Evolutionary conservation across 2,888 invertebrate species (phyloP).

Genomic region (Rhamnusium bicolor): DNA sequence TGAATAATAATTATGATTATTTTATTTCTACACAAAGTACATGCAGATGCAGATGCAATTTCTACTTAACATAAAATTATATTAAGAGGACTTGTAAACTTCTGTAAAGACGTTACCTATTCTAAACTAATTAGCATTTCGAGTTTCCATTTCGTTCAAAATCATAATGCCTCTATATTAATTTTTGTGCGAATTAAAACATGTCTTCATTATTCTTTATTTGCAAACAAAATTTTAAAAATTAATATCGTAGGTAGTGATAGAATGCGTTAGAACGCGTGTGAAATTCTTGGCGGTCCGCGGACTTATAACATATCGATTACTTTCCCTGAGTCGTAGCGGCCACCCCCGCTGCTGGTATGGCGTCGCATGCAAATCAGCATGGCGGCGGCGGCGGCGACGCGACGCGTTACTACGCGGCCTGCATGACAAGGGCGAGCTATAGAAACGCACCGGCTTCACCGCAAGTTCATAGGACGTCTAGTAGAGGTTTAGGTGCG

Average conservation of each 20-base stretch:
- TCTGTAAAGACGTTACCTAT: too few species aligned
- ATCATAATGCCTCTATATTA: too few species aligned
- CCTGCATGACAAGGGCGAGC: conserved; percentile 73
- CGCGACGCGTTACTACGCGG: conserved; percentile 77
- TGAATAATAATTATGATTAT: too few species aligned
- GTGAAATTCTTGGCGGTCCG: conserved; percentile 40
- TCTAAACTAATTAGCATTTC: too few species aligned
- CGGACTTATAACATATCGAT: conserved; percentile 73
- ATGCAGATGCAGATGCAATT: too few species aligned
- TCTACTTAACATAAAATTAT: too few species aligned
- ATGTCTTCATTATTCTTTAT: not conserved
- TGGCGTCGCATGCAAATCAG: conserved; percentile 78
- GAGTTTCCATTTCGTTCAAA: too few species aligned
- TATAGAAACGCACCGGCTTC: conserved; percentile 31
- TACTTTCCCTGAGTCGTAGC: conserved; percentile 69
- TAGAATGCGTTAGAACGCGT: not conserved
- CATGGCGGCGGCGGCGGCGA: conserved; percentile 75
- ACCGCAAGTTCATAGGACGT: conserved; percentile 48
- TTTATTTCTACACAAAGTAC: too few species aligned
- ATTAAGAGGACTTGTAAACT: too few species aligned
- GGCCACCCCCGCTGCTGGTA: conserved; percentile 67
- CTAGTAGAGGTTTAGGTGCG: conserved; percentile 42
- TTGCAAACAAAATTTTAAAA: not conserved
- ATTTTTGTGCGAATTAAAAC: too few species aligned
- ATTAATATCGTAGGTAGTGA: not conserved